phyloP scores from a whole-genome alignment of 2,113 vertebrate species.

The Gallinago media region DNA sequence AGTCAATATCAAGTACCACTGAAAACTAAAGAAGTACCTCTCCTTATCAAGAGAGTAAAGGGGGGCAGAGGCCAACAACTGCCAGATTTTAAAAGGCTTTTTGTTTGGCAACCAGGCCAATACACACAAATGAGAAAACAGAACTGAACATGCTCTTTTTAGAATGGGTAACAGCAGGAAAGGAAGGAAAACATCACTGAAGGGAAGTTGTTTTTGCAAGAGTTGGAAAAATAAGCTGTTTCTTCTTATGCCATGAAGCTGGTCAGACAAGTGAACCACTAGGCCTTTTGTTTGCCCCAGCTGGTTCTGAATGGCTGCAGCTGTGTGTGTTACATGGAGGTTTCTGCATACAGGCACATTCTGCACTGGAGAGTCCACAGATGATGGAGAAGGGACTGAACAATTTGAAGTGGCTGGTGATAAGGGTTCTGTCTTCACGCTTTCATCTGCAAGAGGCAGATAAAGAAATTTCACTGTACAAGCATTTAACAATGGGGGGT shows the following conservation, averaged over 20 bases:
- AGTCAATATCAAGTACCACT: background rate
- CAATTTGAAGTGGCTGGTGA: constrained; percentile 85
- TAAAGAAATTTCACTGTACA: background rate
- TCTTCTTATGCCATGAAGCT: background rate
- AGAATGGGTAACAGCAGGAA: background rate
- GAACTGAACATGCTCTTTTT: background rate
- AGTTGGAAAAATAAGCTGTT: background rate
- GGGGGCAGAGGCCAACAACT: background rate
- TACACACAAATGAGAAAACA: background rate
- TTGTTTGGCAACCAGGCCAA: background rate
- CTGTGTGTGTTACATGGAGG: background rate
- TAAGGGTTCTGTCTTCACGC: constrained; percentile 81
- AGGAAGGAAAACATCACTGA: background rate
- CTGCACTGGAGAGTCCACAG: constrained; percentile 81
- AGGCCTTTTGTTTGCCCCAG: background rate
- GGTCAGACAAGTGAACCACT: background rate
- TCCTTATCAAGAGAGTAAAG: background rate
- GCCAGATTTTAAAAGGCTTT: background rate
- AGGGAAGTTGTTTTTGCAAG: background rate
- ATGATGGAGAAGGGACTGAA: constrained; percentile 82
- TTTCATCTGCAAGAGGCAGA: constrained; percentile 76
- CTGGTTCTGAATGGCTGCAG: background rate
- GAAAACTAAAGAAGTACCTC: background rate
- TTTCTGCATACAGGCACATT: constrained; percentile 85
- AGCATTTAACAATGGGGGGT: background rate